Base-by-base conservation (phyloP, 2,797 vertebrate genomes). In the Sebastes reedi region DNA sequence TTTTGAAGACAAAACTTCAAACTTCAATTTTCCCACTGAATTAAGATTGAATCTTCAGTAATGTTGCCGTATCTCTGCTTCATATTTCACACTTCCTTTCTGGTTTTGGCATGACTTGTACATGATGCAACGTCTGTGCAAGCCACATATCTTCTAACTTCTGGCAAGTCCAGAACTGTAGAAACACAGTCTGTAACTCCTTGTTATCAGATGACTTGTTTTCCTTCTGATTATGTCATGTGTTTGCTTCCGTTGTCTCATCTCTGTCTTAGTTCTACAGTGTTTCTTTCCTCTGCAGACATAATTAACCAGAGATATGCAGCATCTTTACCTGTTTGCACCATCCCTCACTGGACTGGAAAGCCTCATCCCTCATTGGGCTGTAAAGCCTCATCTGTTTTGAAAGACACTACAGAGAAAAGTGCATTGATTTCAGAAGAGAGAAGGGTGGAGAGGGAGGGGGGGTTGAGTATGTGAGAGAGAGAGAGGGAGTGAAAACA, bases 401-500 rank as follows among this genome's bases (percentile, higher is more conserved):
- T 88, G 91, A 94, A 85, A 93, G 91, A 92, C 92, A 83, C 89
- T 88, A 77, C 82, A 83, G 93, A 93, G 82, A 91, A 79, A 84
- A 94, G 91, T 88, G 92, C 92, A 95, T 95, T 92, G 94, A 94
- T 95, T 92, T 82, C 72, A 85, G 77, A 13, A 20, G 74, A 81
- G 87, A 34, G 77, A 32, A 54, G 5, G 76, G 71, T 68, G 65
- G 66, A 3, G 75, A 30, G 36, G 56, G 50, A 13, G 52, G 72
- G 3, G 50, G 13, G 66, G 32, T n/a, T 20, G 77, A 60, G 73
- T 79, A 75, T 86, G 76, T 75, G 84, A 83, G 27, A 27, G 27
- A 27, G 27, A n/a, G 42, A 56, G 52, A 75, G 70, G 55, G 77
- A 87, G 77, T 58, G 61, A 88, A 92, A 91, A 90, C 78, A 90